Conservation (phyloP, 2,888 invertebrate genomes). For the Zhuqinia jingwanae region DNA sequence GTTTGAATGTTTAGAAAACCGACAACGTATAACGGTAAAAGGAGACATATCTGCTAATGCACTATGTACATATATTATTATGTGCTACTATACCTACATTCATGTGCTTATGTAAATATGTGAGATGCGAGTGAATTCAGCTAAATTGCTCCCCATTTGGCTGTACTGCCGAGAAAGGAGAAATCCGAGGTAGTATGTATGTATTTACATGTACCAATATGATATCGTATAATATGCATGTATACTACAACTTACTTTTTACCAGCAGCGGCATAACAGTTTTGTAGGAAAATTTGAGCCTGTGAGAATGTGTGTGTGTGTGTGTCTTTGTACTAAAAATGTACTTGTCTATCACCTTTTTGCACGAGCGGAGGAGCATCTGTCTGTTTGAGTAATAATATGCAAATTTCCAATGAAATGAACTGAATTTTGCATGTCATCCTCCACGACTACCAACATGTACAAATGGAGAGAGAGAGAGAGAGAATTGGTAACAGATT, state of each 20-base stretch:
- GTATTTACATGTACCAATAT: background rate
- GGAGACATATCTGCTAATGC: background rate
- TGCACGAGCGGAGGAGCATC: slow-evolving; percentile 55
- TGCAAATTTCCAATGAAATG: slow-evolving; percentile 69
- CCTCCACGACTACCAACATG: slow-evolving; percentile 17
- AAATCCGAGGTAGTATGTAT: background rate
- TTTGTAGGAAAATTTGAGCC: background rate
- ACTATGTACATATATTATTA: too few species aligned
- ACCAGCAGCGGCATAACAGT: too few species aligned
- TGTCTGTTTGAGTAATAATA: slow-evolving; percentile 66
- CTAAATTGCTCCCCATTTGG: slow-evolving; percentile 46
- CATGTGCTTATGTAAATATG: background rate
- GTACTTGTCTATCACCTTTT: slow-evolving; percentile 18
- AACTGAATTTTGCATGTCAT: slow-evolving; percentile 67
- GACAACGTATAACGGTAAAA: background rate
- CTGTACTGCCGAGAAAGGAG: background rate
- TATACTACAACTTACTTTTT: too few species aligned
- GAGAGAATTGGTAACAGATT: slow-evolving; percentile 66
- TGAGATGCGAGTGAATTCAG: slow-evolving; percentile 4
- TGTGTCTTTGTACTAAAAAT: too few species aligned
- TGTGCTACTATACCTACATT: too few species aligned
- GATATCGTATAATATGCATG: too few species aligned
- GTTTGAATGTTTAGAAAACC: slow-evolving; percentile 38
- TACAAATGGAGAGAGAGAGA: slow-evolving; percentile 27
- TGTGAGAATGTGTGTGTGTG: background rate